phyloP scores from a whole-genome alignment of 2,888 invertebrate genomes.

The Megamerina dolium region DNA sequence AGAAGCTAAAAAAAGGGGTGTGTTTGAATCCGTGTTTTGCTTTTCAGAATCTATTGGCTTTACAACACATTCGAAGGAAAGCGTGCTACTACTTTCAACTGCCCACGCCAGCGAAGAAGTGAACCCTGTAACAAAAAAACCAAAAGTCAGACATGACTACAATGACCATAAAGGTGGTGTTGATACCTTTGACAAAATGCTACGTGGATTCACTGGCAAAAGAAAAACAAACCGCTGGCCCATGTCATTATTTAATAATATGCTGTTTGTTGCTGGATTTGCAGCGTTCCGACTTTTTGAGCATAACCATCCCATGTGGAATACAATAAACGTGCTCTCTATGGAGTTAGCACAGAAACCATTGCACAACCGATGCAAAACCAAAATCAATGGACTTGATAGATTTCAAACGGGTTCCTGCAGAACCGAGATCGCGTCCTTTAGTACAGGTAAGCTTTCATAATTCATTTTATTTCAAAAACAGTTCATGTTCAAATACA shows the following conservation, averaged over 20 bases:
- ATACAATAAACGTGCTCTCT: background rate
- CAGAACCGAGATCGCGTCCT: too few species aligned
- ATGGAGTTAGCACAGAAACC: background rate
- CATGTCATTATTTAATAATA: too few species aligned
- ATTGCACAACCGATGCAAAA: too few species aligned
- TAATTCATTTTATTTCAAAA: too few species aligned
- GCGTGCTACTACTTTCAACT: slow-evolving; percentile 4
- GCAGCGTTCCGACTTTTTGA: slow-evolving; percentile 1
- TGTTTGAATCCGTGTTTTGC: slow-evolving; percentile 12
- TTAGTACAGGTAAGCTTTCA: too few species aligned
- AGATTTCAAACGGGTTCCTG: too few species aligned
- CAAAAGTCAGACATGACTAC: too few species aligned
- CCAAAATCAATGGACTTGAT: too few species aligned
- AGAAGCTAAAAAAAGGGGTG: slow-evolving; percentile 13
- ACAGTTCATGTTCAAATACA: too few species aligned
- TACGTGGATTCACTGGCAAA: slow-evolving; percentile 6
- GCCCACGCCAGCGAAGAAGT: slow-evolving; percentile 7
- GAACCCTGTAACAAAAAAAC: too few species aligned
- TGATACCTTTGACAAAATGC: slow-evolving; percentile 10
- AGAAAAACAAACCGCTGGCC: too few species aligned
- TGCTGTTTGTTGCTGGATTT: too few species aligned
- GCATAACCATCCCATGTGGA: background rate
- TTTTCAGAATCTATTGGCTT: slow-evolving; percentile 1
- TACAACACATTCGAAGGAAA: slow-evolving; percentile 4
- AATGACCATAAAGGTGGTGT: slow-evolving; percentile 4